Base-by-base conservation (phyloP, 2,888 invertebrate genomes). In the Gortyna flavago region DNA sequence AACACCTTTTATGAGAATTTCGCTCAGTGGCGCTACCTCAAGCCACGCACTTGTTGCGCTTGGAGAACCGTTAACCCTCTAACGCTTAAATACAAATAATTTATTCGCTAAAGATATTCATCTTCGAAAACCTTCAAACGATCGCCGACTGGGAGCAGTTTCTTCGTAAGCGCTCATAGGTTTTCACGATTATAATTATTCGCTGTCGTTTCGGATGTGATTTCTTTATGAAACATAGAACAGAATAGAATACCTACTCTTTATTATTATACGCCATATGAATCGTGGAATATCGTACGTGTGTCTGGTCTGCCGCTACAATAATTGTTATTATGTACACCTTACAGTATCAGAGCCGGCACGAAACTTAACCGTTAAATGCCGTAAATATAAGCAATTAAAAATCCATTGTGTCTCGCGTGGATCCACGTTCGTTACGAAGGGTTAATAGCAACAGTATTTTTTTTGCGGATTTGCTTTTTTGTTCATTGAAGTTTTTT, bases 41-140 rank as follows among this genome's bases (percentile, higher is more conserved):
- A 48, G 25, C 72, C 61, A 8, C 44, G 29, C 57, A 79, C 75
- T 79, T 79, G 79, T 81, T 79, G 79, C 65, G 29, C 35, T 25
- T 44, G 11, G 7, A 44, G 41, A 51, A 25, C 61, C 61, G 51
- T 25, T 18, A 41, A 77, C 77, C 35, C 29, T 25, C 54, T 35
- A 62, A 62, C 44, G 35, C 18, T 54, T 18, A 35, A 54, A 64
- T 44, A 79, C 72, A 77, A 80, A 77, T 72, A n/a, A 61, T 79
- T 77, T 51, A 71, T 41, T 51, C 61, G 25, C 41, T 32, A 44
- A 54, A 25, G 16, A 35, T 32, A 38, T 21, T 69, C 61, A 77
- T 29, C 76, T 66, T 77, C 13, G 4, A 13, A 75, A 59, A 35
- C 5, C 68, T 25, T 35, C 18, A 1, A 54, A 6, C 6, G 18